Conservation (phyloP, 2,113 vertebrate species). For the Tychaedon coryphoeus region DNA sequence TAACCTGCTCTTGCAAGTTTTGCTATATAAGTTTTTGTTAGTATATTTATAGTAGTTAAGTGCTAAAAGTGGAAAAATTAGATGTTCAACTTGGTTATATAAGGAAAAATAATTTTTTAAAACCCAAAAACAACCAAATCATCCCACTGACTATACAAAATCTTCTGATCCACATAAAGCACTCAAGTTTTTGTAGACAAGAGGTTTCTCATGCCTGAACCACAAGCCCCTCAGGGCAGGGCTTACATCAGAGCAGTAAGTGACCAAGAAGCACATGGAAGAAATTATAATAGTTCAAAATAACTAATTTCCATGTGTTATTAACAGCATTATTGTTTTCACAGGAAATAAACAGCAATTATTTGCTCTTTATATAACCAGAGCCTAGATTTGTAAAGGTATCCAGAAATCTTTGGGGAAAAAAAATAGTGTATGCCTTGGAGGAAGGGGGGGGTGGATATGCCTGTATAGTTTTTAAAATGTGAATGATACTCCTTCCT, state of each 20-base stretch:
- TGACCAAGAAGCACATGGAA: background rate
- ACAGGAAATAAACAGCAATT: background rate
- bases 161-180: background rate
- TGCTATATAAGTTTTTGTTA: background rate
- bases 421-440: background rate
- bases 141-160: background rate
- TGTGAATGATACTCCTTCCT: background rate
- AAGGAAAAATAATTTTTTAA: background rate
- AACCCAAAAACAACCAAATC: background rate
- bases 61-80: background rate
- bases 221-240: background rate
- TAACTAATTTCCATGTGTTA: background rate
- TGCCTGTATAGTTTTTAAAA: background rate
- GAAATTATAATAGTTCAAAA: background rate
- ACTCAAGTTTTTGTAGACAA: background rate
- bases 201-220: background rate
- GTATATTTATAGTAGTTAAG: background rate
- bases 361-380: background rate
- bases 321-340: background rate
- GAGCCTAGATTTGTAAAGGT: background rate
- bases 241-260: background rate
- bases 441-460: fast-evolving
- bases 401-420: background rate
- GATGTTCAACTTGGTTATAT: background rate
- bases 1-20: background rate